phyloP scores from a whole-genome alignment of 2,888 invertebrate genomes.

The Xanthostigma xanthostigma region DNA sequence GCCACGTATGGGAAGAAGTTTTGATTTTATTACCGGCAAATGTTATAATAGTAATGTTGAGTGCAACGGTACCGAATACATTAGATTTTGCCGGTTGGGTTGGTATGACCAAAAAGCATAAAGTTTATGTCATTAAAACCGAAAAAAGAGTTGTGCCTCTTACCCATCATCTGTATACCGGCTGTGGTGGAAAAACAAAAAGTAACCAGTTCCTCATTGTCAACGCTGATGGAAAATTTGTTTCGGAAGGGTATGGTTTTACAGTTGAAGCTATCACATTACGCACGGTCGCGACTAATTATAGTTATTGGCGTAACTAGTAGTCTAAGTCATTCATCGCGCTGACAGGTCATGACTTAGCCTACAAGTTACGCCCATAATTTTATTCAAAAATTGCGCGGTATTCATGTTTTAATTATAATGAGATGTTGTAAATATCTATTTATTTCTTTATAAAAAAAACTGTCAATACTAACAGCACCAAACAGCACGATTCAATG shows the following conservation, averaged over 20 bases:
- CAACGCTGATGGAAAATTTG: constrained; percentile 60
- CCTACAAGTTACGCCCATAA: too few relatives aligned
- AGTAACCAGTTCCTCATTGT: constrained; percentile 67
- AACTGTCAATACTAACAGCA: too few relatives aligned
- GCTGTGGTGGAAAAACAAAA: constrained; percentile 56
- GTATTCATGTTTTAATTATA: too few relatives aligned
- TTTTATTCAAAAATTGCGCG: too few relatives aligned
- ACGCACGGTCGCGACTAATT: too few relatives aligned
- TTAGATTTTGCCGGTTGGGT: constrained; percentile 93
- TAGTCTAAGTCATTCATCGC: too few relatives aligned
- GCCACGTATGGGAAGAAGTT: constrained; percentile 99
- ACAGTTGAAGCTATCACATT: too few relatives aligned
- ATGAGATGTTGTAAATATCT: too few relatives aligned
- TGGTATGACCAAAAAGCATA: constrained; percentile 70
- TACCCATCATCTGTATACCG: constrained; percentile 85
- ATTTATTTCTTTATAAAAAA: too few relatives aligned
- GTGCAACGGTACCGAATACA: constrained; percentile 96
- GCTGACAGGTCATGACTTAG: too few relatives aligned
- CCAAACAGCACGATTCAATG: too few relatives aligned
- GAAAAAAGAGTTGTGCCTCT: constrained; percentile 87
- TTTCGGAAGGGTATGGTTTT: constrained; percentile 37
- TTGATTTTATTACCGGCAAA: constrained; percentile 87
- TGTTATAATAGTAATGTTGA: constrained; percentile 91
- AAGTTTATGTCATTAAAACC: constrained; percentile 88
- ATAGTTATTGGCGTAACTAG: too few relatives aligned